These are phyloP conservation scores for Tinamus major DNA, from an alignment of 2,797 vertebrate genomes.

Conservation along the genomic window DNA sequence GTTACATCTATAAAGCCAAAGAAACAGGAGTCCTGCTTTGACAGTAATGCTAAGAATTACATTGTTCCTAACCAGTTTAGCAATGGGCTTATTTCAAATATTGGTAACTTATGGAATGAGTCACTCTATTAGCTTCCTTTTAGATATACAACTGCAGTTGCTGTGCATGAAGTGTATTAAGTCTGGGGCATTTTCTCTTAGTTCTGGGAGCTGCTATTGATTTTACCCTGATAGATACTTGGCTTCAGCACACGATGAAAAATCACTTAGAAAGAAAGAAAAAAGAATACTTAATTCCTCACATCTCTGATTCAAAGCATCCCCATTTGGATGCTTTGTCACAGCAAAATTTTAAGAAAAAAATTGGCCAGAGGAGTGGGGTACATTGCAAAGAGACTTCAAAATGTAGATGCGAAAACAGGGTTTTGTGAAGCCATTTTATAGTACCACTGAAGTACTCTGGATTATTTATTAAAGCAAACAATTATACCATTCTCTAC, in stretches of 20 bases:
- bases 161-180: slow-evolving; percentile 44
- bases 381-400: slow-evolving; percentile 9
- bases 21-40: neutral
- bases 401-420: slow-evolving; percentile 52
- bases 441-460: slow-evolving; percentile 4
- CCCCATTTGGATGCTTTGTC: slow-evolving; percentile 29
- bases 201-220: slow-evolving; percentile 51
- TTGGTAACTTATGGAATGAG: slow-evolving; percentile 25
- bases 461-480: slow-evolving; percentile 69
- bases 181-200: slow-evolving; percentile 62
- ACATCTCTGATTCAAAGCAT: slow-evolving; percentile 63
- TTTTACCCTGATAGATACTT: slow-evolving; percentile 58
- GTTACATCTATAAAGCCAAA: neutral
- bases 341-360: slow-evolving; percentile 36
- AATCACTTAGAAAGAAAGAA: slow-evolving; percentile 43
- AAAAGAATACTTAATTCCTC: slow-evolving; percentile 53
- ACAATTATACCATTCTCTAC: slow-evolving; percentile 37
- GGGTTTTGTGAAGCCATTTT: slow-evolving; percentile 55
- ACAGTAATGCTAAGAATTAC: neutral
- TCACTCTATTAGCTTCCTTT: slow-evolving; percentile 42
- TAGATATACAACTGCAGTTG: slow-evolving; percentile 33
- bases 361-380: slow-evolving; percentile 30
- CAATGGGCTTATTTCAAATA: slow-evolving; percentile 13
- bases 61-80: slow-evolving; percentile 3
- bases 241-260: slow-evolving; percentile 18